Evolutionary conservation across 2,113 vertebrate genomes (phyloP), one percentile per base, ranked within the genome.

Genomic region (Microtus pennsylvanicus): DNA sequence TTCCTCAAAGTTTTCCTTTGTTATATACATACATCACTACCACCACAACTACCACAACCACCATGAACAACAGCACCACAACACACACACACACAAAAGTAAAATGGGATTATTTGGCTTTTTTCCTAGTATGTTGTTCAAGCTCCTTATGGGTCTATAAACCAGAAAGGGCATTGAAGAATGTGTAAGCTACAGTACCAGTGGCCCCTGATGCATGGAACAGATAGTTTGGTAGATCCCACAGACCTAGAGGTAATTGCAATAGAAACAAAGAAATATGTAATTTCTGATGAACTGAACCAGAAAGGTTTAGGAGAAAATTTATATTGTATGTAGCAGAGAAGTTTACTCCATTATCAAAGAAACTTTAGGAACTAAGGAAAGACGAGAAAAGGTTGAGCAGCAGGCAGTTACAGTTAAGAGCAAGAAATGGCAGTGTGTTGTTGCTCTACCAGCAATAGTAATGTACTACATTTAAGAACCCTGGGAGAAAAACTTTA

Each of bases 321-420:
- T 86, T 33, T 35, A 38, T 78, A 58, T 4, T 74, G 24, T 93
- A n/a, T 63, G 22, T 33, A 63, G 81, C 35, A 87, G 35, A 91
- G 42, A 78, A 93, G 61, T 78, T 30, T n/a, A 67, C 24, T 52
- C 16, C 26, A 78, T 74, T 96, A n/a, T 55, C 52, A 94, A 89
- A 58, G 45, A 90, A 86, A 21, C 16, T 92, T 35, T 42, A 85
- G 45, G 24, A 77, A 35, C 11, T 58, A 75, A 92, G 42, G 81
- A n/a, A 16, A 35, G 19, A 45, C 77, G 30, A 33, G 17, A 26
- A 87, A 77, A 77, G 7, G 26, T 30, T 86, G 55, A 76, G 47
- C 10, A 80, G 30, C 33, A 80, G 17, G 35, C 30, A 47, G 47
- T 30, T 80, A 35, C 6, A 75, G 33, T 9, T n/a, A 67, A 45